These are phyloP conservation scores for Pelobates fuscus DNA, from an alignment of 2,113 vertebrate species.

Conservation along the genomic window DNA sequence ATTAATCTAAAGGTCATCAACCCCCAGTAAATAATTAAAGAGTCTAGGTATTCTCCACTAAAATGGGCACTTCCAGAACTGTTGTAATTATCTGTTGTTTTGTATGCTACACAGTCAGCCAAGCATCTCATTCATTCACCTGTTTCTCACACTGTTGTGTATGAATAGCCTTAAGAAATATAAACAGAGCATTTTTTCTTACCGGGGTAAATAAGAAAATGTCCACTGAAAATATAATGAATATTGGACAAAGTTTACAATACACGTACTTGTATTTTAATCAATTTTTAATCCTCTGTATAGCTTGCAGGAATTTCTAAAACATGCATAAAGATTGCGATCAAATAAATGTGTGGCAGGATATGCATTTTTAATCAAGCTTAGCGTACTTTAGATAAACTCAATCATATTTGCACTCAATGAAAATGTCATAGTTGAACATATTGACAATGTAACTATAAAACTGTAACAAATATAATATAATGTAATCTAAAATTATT, in stretches of 20 bases:
- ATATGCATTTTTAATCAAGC: not conserved
- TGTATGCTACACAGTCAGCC: no score
- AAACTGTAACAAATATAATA: no score
- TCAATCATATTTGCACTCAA: no score
- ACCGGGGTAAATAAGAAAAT: not conserved
- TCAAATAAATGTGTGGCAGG: not conserved
- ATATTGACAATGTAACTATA: no score
- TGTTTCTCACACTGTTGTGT: not conserved
- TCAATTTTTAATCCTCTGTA: not conserved
- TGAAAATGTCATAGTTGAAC: no score
- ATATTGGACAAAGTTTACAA: not conserved
- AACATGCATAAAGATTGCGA: not conserved
- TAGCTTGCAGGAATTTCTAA: not conserved
- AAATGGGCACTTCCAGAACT: no score
- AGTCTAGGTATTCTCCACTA: no score
- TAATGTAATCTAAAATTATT: no score
- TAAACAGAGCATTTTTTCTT: not conserved
- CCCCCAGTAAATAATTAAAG: no score
- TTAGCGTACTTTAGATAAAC: no score
- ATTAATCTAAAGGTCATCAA: no score
- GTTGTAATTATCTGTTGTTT: no score
- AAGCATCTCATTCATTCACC: not conserved
- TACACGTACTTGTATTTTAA: not conserved
- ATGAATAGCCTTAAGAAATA: not conserved
- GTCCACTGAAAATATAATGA: not conserved